These are phyloP conservation scores for Pterocles burchelli DNA, from an alignment of 2,113 vertebrate genomes.

Conservation along the genomic window DNA sequence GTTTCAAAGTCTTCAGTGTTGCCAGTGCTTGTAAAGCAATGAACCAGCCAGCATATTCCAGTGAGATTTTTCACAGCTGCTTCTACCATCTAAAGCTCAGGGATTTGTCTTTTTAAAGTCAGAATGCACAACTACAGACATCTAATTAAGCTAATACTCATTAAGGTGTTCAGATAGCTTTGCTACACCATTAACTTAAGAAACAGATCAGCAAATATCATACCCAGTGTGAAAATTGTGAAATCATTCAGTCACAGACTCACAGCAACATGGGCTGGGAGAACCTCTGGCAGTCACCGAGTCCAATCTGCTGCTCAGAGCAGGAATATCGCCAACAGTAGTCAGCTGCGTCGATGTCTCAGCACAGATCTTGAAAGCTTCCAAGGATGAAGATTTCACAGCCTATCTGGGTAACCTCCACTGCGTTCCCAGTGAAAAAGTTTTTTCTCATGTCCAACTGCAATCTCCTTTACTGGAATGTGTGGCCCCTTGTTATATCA, in stretches of 20 bases:
- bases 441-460: neutral
- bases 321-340: neutral
- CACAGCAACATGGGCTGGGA: neutral
- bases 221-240: neutral
- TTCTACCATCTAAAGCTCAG: neutral
- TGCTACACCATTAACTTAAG: neutral
- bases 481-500: neutral
- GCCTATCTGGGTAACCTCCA: neutral
- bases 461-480: neutral
- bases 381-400: neutral
- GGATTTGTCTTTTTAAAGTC: neutral
- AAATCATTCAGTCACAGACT: neutral
- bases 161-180: neutral
- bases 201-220: neutral
- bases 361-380: neutral
- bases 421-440: neutral
- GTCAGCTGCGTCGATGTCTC: fast-evolving
- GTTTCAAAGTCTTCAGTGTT: neutral
- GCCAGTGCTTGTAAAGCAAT: neutral
- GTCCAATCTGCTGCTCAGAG: neutral
- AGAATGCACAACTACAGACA: neutral
- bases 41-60: neutral
- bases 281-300: neutral
- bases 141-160: neutral
- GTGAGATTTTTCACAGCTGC: neutral